Base-by-base conservation (phyloP, 2,113 vertebrate genomes). In the Corvus moneduloides region DNA sequence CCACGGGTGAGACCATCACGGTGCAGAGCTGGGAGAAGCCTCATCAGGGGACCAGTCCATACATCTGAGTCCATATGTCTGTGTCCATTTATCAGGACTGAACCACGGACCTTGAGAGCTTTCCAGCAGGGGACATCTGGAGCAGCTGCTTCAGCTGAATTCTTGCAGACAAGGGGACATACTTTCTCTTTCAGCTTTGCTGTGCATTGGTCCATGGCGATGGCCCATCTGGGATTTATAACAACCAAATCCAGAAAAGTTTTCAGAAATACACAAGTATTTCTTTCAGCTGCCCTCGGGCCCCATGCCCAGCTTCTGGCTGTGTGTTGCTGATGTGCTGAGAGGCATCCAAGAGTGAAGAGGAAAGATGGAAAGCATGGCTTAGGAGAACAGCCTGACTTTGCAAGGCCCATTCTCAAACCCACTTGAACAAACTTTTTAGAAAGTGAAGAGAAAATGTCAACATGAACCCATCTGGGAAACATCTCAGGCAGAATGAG, bases 31-130 rank as follows among this genome's bases (percentile, higher is more conserved):
- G 28, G 54, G 59, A 89, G 64, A 62, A 71, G 10, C 13, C 67
- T 46, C 22, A 11, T 20, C 41, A 16, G 23, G 26, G 46, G 14
- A 51, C 1, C 3, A n/a, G 26, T 66, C 52, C 16, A 1, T 8
- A 15, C 0, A 0, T 51, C 4, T 43, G 4, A 32, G 26, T 66
- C 52, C 14, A 1, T 8, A 15, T 0, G 0, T 51, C 4, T 43
- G 35, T 46, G 6, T 62, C 3, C 44, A 23, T 22, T 4, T 33
- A 9, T 56, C n/a, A 73, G 54, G 27, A 62, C 35, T 61, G 35
- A 90, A 9, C 12, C 33, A 35, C 0, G 6, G 37, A 9, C 30
- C 23, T 17, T 10, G 13, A 71, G 46, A 72, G 23, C 37, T 46
- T 75, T 48, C 51, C 48, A 67, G 49, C 46, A 46, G 20, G 39